phyloP scores from a whole-genome alignment of 2,113 vertebrate species.

The Bubo bubo region DNA sequence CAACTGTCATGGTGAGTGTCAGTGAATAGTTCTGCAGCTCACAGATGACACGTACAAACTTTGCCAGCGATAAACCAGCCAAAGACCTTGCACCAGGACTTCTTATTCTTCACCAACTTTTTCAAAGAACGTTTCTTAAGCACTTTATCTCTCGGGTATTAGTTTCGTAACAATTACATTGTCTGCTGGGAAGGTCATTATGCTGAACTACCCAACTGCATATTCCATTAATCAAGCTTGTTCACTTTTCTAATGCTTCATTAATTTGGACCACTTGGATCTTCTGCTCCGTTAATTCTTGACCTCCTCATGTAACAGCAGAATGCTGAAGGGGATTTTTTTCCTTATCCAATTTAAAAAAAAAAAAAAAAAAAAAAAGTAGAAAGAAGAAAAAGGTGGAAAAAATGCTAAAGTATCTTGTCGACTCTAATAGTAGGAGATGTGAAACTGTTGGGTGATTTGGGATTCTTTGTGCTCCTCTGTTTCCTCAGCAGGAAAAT shows the following conservation, averaged over 20 bases:
- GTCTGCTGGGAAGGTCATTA: neutral
- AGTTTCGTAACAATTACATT: neutral
- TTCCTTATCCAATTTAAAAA: neutral
- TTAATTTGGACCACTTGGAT: neutral
- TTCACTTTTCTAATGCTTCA: neutral
- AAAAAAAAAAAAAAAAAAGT: no score
- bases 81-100: neutral
- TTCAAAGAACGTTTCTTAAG: neutral
- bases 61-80: neutral
- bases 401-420: neutral
- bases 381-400: neutral
- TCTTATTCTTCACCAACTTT: neutral
- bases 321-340: neutral
- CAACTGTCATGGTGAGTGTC: neutral
- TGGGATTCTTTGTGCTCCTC: neutral
- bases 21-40: neutral
- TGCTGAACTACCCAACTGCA: neutral
- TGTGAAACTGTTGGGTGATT: neutral
- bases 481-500: neutral
- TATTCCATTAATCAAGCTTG: neutral
- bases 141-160: neutral
- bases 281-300: neutral
- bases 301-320: neutral
- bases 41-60: neutral
- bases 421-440: neutral